Percentiles rank a stretch among this genome's conserved stretches.
Evolutionary conservation across 2,797 vertebrate genomes (phyloP).

Genomic region (Rhinella marina): DNA sequence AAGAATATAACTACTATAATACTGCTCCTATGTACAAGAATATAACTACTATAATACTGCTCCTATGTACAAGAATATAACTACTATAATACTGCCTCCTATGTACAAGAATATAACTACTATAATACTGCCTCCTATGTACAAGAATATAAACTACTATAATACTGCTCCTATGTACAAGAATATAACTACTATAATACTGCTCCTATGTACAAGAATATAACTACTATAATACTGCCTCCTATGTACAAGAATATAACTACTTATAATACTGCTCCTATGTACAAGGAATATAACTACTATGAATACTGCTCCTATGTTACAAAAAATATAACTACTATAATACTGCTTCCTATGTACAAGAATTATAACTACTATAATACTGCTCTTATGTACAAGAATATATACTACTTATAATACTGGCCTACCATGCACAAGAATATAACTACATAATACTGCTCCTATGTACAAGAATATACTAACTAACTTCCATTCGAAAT

Average conservation of each 20-base stretch:
- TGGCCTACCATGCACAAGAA: background rate
- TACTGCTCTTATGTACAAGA: conserved; percentile 6
- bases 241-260: background rate
- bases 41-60: conserved; percentile 1
- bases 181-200: conserved; percentile 18
- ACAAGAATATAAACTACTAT: conserved; percentile 15
- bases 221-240: background rate
- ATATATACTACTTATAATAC: background rate
- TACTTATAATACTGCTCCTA: background rate
- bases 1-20: conserved; percentile 15
- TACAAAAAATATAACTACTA: background rate
- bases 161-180: conserved; percentile 8
- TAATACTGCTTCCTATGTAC: background rate
- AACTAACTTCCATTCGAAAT: no score
- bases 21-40: background rate
- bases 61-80: conserved; percentile 1
- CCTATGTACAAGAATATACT: background rate
- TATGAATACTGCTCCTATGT: conserved; percentile 3
- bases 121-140: conserved; percentile 8
- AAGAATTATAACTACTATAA: background rate
- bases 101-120: conserved; percentile 3
- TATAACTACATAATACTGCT: background rate
- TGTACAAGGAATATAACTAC: background rate
- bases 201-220: background rate
- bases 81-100: background rate